Evolutionary conservation across 2,113 vertebrate genomes (phyloP), one percentile per base, ranked within the genome.

Genomic region (Peromyscus californicus): DNA sequence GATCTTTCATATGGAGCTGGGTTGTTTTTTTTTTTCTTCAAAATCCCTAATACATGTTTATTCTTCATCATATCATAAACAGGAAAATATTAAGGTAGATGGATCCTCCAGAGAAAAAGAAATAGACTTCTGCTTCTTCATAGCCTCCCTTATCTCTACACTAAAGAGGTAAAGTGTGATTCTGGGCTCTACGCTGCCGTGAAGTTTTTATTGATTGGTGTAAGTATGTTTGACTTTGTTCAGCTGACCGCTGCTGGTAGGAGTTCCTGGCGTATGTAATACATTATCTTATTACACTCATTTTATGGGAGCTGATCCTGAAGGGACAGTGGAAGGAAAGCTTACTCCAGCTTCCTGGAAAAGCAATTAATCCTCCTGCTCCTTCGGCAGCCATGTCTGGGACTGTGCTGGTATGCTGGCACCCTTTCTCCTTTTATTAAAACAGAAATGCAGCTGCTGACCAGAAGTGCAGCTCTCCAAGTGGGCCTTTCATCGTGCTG

Each of bases 211-310:
- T 97, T 96, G 97, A 97, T 97, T 87, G 95, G 89, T 96, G 84
- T 96, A 97, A 97, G 97, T 87, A 75, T 86, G 90, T 83, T 96
- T 96, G 95, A 45, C 97, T 98, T 93, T 97, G 96, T 94, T 95
- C 94, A 83, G 65, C 90, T 82, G 94, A 94, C 75, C 83, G 45
- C 87, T 79, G 91, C 96, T 96, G 96, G 94, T 97, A 95, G 96
- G 96, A 97, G 91, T 97, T 96, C 90, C 91, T 94, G 93, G 97
- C 84, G 93, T 98, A 95, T 97, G 97, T 92, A 96, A 97, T 97
- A 98, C 97, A 97, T 97, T 97, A 98, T 98, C 97, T 98, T 98
- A 98, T 98, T 98, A 98, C 97, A 96, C 84, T 98, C 90, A 75
- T 92, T 97, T 98, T 98, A 97, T 98, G 97, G 97, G 96, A 96